Base-by-base conservation (phyloP, 2,113 vertebrate genomes). In the Sardina pilchardus region DNA sequence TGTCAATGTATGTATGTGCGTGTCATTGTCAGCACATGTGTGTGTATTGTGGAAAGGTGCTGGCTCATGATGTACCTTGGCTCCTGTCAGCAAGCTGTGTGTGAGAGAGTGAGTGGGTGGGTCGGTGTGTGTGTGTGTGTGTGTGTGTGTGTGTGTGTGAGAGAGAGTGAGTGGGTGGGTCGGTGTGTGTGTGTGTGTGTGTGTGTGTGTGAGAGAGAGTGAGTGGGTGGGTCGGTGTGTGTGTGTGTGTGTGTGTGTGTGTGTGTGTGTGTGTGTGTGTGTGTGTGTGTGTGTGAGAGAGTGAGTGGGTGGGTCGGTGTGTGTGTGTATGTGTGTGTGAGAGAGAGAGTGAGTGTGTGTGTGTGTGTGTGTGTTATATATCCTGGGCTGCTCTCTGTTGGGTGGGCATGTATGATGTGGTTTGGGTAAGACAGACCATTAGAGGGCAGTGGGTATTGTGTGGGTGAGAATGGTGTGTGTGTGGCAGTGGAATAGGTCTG, bases 401-500 rank as follows among this genome's bases (percentile, higher is more conserved):
- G 45, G 45, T 47, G 56, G 24, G 56, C 3, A 21, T 63, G 24
- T n/a, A 6, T n/a, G 56, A 63, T 63, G 56, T 63, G 56, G 56
- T 24, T 63, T 63, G 56, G 56, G 56, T 63, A 19, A 5, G 50
- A 53, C 16, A 53, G 50, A 6, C 21, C 56, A n/a, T 63, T 5
- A 9, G 56, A 63, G 24, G 56, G 24, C n/a, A 26, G 56, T 63
- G 56, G n/a, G 24, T 63, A 56, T 56, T 21, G 56, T 63, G 56
- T 24, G 56, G n/a, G 21, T 63, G 56, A n/a, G 56, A 63, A 63
- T n/a, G 21, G 56, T 63, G 5, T 63, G 56, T 63, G 56, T 96
- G 95, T 21, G 95, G 93, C 0, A 92, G 93, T 75, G 84, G 56
- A 8, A 4, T 56, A 8, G 21, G 56, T 63, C 21, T 63, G 56